Conservation (phyloP, 2,797 vertebrate genomes). For the Sebastiscus albofasciatus region DNA sequence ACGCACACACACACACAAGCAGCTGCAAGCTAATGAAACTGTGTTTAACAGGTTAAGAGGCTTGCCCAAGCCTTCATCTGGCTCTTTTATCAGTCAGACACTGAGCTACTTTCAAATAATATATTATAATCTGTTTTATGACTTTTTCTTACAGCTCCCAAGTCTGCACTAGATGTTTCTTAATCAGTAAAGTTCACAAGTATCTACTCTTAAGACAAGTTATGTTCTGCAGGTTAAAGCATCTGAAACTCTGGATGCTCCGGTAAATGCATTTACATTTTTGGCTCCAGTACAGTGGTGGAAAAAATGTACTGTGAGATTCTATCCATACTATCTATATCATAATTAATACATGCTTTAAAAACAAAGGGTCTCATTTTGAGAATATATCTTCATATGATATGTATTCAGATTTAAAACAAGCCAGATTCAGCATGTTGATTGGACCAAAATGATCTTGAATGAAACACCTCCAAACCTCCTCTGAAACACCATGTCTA, state of each 20-base stretch:
- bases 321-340: background rate
- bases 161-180: constrained; percentile 41
- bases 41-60: constrained; percentile 50
- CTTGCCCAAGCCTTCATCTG: constrained; percentile 14
- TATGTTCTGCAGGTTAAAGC: background rate
- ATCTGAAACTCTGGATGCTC: background rate
- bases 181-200: constrained; percentile 49
- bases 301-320: background rate
- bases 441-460: background rate
- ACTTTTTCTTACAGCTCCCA: constrained; percentile 36
- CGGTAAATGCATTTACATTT: background rate
- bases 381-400: background rate
- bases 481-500: background rate
- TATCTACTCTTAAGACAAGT: background rate
- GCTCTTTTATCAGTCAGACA: constrained; percentile 64
- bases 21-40: constrained; percentile 48
- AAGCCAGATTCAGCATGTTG: background rate
- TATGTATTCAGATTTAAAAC: background rate
- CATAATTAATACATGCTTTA: background rate
- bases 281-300: background rate
- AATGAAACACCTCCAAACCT: background rate
- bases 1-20: constrained; percentile 5
- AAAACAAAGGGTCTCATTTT: background rate
- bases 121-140: constrained; percentile 54
- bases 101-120: constrained; percentile 57